Conservation (phyloP, 2,888 invertebrate genomes). For the Galeruca laticollis region DNA sequence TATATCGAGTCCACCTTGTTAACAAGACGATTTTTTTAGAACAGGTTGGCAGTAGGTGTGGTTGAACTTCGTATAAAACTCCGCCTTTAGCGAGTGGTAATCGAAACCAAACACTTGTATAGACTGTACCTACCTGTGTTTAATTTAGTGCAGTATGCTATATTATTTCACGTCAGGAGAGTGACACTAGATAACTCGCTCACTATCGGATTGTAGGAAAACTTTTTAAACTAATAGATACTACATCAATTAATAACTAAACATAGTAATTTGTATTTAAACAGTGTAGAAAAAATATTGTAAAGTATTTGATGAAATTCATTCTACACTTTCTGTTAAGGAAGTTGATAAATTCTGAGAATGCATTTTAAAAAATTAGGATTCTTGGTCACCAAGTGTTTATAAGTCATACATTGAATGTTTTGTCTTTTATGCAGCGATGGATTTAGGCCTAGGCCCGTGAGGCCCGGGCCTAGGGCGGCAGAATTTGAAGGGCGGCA, state of each 20-base stretch:
- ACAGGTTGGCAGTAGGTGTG: constrained; percentile 64
- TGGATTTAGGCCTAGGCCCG: too few relatives aligned
- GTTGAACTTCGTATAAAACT: constrained; percentile 50
- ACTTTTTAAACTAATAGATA: background rate
- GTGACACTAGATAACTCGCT: background rate
- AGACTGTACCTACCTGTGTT: constrained; percentile 59
- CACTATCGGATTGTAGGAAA: background rate
- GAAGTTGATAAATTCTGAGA: too few relatives aligned
- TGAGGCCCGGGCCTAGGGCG: too few relatives aligned
- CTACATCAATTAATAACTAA: background rate
- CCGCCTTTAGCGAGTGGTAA: constrained; percentile 28
- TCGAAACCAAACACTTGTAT: constrained; percentile 55
- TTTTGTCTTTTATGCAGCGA: too few relatives aligned
- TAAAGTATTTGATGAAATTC: too few relatives aligned
- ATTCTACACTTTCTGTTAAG: too few relatives aligned
- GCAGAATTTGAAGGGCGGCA: too few relatives aligned
- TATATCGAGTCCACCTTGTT: constrained; percentile 63
- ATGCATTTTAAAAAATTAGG: too few relatives aligned
- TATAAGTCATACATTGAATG: too few relatives aligned
- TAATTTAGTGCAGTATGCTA: constrained; percentile 24
- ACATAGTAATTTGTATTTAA: background rate
- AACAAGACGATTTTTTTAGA: constrained; percentile 64
- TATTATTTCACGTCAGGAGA: background rate
- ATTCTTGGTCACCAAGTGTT: too few relatives aligned
- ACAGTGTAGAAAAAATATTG: background rate